phyloP scores from a whole-genome alignment of 2,888 invertebrate species.

The Crematogaster levior region DNA sequence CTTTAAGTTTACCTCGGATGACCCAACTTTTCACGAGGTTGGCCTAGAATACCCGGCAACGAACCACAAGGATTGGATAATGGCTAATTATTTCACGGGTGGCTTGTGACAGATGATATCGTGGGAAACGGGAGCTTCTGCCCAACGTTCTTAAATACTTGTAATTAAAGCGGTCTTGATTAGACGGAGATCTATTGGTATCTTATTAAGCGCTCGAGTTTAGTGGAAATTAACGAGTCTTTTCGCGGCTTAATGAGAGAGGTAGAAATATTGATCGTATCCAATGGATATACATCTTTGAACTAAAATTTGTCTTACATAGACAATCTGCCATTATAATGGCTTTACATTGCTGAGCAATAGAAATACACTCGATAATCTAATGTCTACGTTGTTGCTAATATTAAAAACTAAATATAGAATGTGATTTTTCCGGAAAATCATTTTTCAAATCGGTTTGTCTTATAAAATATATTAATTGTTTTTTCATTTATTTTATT shows the following conservation, averaged over 20 bases:
- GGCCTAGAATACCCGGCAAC: background rate
- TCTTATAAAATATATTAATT: background rate
- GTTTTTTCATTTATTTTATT: background rate
- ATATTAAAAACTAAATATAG: background rate
- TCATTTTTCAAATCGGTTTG: background rate
- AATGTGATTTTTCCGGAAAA: background rate
- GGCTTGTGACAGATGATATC: slow-evolving; percentile 47
- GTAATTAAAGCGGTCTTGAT: slow-evolving; percentile 31
- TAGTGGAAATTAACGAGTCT: slow-evolving; percentile 25
- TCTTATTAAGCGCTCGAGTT: slow-evolving; percentile 38
- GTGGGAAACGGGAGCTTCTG: slow-evolving; percentile 19
- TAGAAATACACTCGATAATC: background rate
- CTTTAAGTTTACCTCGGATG: slow-evolving; percentile 25
- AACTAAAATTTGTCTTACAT: background rate
- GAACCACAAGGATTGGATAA: slow-evolving; percentile 32
- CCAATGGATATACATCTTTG: background rate
- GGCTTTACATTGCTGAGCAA: background rate
- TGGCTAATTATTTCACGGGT: slow-evolving; percentile 49
- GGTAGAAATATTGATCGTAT: background rate
- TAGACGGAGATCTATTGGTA: slow-evolving; percentile 32
- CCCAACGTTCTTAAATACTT: slow-evolving; percentile 29
- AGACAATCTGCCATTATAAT: background rate
- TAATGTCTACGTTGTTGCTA: background rate
- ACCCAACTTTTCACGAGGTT: slow-evolving; percentile 19
- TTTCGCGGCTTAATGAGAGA: background rate